Evolutionary conservation across 2,113 vertebrate genomes (phyloP).

Genomic region (Microcebus griseorufus): DNA sequence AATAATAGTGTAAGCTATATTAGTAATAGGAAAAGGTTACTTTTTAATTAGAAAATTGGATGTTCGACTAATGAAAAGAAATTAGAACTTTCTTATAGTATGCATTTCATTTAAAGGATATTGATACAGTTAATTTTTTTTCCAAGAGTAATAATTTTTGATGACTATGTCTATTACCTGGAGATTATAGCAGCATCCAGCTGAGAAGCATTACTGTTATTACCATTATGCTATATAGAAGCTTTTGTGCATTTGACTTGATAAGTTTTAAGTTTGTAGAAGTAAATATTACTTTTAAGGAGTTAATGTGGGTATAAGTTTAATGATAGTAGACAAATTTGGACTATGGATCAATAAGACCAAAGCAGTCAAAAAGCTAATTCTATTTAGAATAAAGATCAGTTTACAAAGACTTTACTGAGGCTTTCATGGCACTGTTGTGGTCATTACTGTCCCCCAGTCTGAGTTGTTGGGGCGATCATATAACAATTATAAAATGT

Average conservation of each 20-base stretch:
- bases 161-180: conserved; percentile 12
- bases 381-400: conserved; percentile 23
- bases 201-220: neutral
- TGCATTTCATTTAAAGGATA: neutral
- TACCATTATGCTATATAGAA: neutral
- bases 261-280: conserved; percentile 2
- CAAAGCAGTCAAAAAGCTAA: neutral
- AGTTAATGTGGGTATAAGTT: neutral
- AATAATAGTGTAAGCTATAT: neutral
- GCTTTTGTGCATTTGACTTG: neutral
- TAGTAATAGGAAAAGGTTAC: conserved; percentile 9
- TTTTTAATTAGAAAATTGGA: conserved; percentile 56
- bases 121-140: conserved; percentile 56
- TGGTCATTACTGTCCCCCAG: neutral
- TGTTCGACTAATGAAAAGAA: conserved; percentile 60
- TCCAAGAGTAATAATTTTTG: neutral
- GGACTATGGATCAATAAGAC: neutral
- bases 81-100: neutral
- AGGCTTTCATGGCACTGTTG: neutral
- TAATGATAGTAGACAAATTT: neutral
- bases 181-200: neutral
- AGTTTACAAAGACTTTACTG: neutral
- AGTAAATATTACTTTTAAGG: conserved; percentile 55
- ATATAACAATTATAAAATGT: neutral
- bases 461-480: neutral